Evolutionary conservation across 2,888 invertebrate species (phyloP).

Genomic region (Drosophila macrothrix): DNA sequence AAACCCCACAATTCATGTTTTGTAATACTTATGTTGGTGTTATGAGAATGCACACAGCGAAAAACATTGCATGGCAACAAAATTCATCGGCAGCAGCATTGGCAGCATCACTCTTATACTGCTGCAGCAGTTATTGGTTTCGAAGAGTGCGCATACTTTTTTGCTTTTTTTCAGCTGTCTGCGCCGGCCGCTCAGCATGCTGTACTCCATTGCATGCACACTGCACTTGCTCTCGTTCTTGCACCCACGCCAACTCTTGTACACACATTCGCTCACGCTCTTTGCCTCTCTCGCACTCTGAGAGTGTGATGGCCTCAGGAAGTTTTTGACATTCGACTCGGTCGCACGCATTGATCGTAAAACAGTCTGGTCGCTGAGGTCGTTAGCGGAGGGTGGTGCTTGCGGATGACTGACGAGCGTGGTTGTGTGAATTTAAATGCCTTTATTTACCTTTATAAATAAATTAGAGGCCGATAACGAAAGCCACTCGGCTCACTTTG

Average conservation of each 20-base stretch:
- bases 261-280: slow-evolving; percentile 11
- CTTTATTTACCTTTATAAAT: slow-evolving; percentile 71
- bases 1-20: slow-evolving; percentile 32
- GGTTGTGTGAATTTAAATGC: slow-evolving; percentile 64
- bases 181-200: slow-evolving; percentile 37
- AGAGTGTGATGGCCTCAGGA: slow-evolving; percentile 37
- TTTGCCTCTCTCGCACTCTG: not conserved
- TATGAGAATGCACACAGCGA: slow-evolving; percentile 20
- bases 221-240: slow-evolving; percentile 2
- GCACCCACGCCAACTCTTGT: slow-evolving; percentile 27
- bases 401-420: slow-evolving; percentile 9
- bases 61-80: slow-evolving; percentile 55
- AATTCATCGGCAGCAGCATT: slow-evolving; percentile 25
- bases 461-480: slow-evolving; percentile 66
- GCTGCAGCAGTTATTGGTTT: slow-evolving; percentile 27
- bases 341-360: slow-evolving; percentile 24
- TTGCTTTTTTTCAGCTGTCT: slow-evolving; percentile 4
- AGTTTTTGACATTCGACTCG: slow-evolving; percentile 38
- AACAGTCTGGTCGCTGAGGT: slow-evolving; percentile 7
- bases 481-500: slow-evolving; percentile 41
- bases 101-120: slow-evolving; percentile 43
- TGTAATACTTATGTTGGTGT: slow-evolving; percentile 25
- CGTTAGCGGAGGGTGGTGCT: not conserved
- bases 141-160: slow-evolving; percentile 34
- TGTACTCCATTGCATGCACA: slow-evolving; percentile 21